Evolutionary conservation across 2,113 vertebrate genomes (phyloP), one percentile per base, ranked within the genome.

Genomic region (Hypanus sabinus): DNA sequence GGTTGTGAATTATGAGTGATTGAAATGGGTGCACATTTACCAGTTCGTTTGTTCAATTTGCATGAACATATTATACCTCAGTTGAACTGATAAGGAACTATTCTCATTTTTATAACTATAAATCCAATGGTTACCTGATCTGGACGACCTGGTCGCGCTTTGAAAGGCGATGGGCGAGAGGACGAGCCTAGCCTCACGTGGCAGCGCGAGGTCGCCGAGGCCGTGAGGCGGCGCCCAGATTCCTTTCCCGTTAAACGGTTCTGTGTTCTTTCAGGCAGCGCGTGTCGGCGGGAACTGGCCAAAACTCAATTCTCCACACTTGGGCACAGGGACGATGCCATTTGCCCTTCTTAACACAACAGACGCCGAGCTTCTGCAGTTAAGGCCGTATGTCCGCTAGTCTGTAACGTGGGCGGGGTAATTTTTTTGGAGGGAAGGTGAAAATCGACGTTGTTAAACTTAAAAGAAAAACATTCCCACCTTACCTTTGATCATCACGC

Each of bases 221-320:
- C 57, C 27, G 60, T n/a, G 83, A 55, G 30, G 16, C 57, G 83
- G 4, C 30, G 27, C 83, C 3, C 55, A 12, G 46, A 3, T 88
- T 62, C 83, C 30, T 88, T 62, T 88, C 83, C 55, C 60, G 55
- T 88, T 88, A 60, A 88, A 88, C 83, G 83, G 83, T n/a, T 88
- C 60, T 16, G 57, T 6, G 83, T 62, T 88, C 57, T 10, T 55
- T n/a, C 24, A 12, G 5, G 10, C 55, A 88, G 83, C 83, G 27
- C 83, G 83, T 27, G 83, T 24, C 55, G 55, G 83, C 83, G 83
- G 83, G 57, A 88, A 88, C 57, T 4, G 57, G 27, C 83, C 83
- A 3, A 57, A 87, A 60, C 9, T 30, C 46, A 30, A 57, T 3
- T 46, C 81, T 27, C 38, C 27, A 11, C 20, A 0, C 22, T 6